phyloP scores from a whole-genome alignment of 2,113 vertebrate genomes.

The Lophochroa leadbeateri region DNA sequence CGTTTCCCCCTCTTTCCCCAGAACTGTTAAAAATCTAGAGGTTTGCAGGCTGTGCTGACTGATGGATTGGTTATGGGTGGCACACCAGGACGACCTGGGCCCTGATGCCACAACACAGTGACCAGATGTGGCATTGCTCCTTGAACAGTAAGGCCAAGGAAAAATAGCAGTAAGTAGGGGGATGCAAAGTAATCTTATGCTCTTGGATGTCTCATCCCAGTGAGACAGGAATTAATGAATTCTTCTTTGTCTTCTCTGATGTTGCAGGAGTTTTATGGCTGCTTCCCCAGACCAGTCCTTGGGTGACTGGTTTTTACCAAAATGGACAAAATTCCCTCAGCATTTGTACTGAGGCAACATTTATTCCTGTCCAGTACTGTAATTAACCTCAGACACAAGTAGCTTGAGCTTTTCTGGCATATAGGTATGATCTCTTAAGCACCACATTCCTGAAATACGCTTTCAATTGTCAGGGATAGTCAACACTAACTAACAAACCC shows the following conservation, averaged over 20 bases:
- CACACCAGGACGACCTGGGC: not conserved
- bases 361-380: not conserved
- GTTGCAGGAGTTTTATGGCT: not conserved
- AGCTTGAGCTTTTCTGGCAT: not conserved
- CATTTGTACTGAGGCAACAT: rapidly evolving
- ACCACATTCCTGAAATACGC: not conserved
- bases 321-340: not conserved
- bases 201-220: not conserved
- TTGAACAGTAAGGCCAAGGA: not conserved
- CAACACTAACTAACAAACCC: not conserved
- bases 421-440: not conserved
- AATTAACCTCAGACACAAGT: not conserved
- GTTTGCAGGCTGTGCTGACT: rapidly evolving
- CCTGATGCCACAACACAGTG: rapidly evolving
- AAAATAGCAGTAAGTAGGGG: not conserved
- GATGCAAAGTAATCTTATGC: not conserved
- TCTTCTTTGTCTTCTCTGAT: not conserved
- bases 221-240: not conserved
- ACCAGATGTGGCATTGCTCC: not conserved
- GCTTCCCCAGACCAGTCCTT: not conserved
- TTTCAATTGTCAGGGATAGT: not conserved
- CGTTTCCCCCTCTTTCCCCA: not conserved
- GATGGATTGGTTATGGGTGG: not conserved
- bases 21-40: not conserved
- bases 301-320: not conserved